Evolutionary conservation across 2,888 invertebrate species (phyloP), one percentile per base, ranked within the genome.

Genomic region (Thera obeliscata): DNA sequence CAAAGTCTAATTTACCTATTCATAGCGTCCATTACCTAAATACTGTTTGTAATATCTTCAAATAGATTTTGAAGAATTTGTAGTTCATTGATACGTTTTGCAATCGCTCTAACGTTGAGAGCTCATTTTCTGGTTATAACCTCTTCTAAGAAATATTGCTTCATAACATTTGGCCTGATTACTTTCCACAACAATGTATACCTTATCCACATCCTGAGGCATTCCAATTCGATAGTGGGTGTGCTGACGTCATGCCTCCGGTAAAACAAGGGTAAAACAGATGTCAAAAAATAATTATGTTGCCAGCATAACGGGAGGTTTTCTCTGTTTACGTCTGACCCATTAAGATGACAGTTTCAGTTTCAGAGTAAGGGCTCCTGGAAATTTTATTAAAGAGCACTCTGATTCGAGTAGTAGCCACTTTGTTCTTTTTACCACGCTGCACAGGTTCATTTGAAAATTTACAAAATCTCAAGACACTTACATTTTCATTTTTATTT

Each of bases 161-260:
- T 38, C 67, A 73, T 67, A 73, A 72, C 71, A 73, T 61, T 69
- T 63, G 73, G 41, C 75, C 72, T 58, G 68, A 71, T 74, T 73
- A 64, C 64, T 55, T 69, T 63, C 38, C 22, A 64, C 64, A 59
- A 67, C 70, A 67, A 50, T 64, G 64, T 66, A 61, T 58, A 48
- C 22, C 54, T 54, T n/a, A 36, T 12, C 56, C 22, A 56, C 55
- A 58, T 61, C 46, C 57, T 57, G 46, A 5, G 8, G 52, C 33
- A 1, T 22, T 52, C 2, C 2, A 33, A 33, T 7, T 52, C 22
- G 33, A 7, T 2, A 9, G 1, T 33, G 22, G 8, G 33, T 7
- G 33, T 7, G 2, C 9, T 52, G 52, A 33, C 52, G 52, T 52
- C 33, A 33, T 46, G 2, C 33, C 9, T 8, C 52, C 2, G 2